A percentile compares a stretch with the other conserved stretches of the same genome.
phyloP scores from a whole-genome alignment of 1,140 invertebrate species.

The Drosophila subpulchrella region DNA sequence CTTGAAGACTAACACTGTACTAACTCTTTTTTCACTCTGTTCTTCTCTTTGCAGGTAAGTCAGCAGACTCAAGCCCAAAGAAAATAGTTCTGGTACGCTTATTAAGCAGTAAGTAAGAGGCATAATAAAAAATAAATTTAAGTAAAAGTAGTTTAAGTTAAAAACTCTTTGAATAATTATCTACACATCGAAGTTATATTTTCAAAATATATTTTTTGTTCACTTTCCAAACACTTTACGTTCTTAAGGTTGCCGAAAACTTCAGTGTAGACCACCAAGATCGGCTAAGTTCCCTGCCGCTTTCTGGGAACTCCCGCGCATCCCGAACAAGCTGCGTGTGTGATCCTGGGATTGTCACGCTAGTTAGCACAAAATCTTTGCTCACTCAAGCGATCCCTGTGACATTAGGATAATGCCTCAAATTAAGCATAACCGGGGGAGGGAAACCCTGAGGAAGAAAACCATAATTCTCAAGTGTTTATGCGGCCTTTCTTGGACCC shows the following conservation, averaged over 20 bases:
- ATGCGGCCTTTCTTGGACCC: slow-evolving; percentile 33
- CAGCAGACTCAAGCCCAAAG: not conserved
- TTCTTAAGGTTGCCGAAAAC: not conserved
- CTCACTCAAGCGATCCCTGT: slow-evolving; percentile 13
- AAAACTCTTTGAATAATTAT: too few species aligned
- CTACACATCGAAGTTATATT: too few species aligned
- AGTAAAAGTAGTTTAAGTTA: too few species aligned
- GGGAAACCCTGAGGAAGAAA: slow-evolving; percentile 4
- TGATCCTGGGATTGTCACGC: slow-evolving; percentile 66
- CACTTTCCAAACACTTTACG: not conserved
- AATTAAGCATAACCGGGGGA: slow-evolving; percentile 59
- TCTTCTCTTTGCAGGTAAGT: slow-evolving; percentile 30
- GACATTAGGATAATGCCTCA: slow-evolving; percentile 50
- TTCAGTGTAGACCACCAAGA: not conserved
- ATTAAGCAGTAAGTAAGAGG: not conserved
- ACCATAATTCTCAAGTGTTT: slow-evolving; percentile 72
- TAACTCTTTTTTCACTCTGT: not conserved
- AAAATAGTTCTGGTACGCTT: not conserved
- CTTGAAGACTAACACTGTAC: slow-evolving; percentile 17
- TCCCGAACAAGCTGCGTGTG: slow-evolving; percentile 30
- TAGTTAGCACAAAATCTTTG: slow-evolving; percentile 38
- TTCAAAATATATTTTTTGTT: too few species aligned
- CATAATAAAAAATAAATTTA: too few species aligned
- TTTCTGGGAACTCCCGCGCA: not conserved
- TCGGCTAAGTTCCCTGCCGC: not conserved